Evolutionary conservation across 2,888 invertebrate species (phyloP).

Genomic region (Acanthopleura granulata): DNA sequence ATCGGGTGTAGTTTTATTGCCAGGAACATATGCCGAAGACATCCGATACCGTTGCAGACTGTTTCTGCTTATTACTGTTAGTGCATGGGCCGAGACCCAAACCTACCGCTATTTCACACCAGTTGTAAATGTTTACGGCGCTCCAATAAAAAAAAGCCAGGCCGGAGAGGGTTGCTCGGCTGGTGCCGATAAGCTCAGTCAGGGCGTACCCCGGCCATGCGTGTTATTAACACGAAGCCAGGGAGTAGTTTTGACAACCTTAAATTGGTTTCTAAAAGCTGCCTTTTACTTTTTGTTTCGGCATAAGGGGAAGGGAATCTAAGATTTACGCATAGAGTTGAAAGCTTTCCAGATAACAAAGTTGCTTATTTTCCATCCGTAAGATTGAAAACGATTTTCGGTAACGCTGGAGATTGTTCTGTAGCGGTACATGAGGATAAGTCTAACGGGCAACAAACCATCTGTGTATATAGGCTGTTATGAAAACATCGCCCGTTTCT

Average conservation of each 20-base stretch:
- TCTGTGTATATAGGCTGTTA: no score
- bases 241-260: constrained; percentile 10
- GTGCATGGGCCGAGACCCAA: constrained; percentile 14
- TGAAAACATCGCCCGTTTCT: no score
- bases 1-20: constrained; percentile 20
- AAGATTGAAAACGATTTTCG: no score
- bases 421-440: no score
- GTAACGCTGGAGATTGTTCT: no score
- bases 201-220: background rate
- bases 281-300: background rate
- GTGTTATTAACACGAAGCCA: background rate
- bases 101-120: constrained; percentile 20
- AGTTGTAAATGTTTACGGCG: constrained; percentile 17
- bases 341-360: no score
- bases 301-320: no score
- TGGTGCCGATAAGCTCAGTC: background rate
- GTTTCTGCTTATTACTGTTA: constrained; percentile 20
- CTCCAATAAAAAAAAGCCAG: constrained; percentile 10
- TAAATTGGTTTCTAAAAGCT: constrained; percentile 4
- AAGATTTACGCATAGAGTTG: no score
- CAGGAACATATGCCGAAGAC: constrained; percentile 14
- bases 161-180: background rate
- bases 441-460: no score
- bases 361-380: no score
- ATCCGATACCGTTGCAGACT: constrained; percentile 18